Conservation (phyloP, 2,888 invertebrate species). For the Amblyjoppa fuscipennis region DNA sequence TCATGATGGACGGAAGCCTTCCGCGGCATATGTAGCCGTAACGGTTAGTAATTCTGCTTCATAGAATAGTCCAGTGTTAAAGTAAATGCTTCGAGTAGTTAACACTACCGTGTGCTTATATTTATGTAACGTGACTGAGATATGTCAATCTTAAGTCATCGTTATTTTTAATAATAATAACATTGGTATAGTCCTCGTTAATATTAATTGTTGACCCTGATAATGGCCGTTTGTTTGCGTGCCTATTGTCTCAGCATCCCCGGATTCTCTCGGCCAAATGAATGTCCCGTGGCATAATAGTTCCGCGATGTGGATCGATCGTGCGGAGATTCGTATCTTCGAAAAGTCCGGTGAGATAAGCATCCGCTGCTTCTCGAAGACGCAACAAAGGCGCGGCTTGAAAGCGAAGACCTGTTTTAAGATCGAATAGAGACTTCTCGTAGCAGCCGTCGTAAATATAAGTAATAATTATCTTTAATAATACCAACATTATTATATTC, state of each 20-base stretch:
- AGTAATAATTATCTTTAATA: no score
- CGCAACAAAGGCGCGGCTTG: slow-evolving; percentile 90
- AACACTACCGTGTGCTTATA: background rate
- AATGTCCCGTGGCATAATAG: slow-evolving; percentile 53
- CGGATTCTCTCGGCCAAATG: slow-evolving; percentile 66
- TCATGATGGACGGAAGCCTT: slow-evolving; percentile 1
- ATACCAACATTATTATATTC: background rate
- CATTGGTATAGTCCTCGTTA: background rate
- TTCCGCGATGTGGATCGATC: slow-evolving; percentile 58
- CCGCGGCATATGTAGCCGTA: slow-evolving; percentile 4
- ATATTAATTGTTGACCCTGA: slow-evolving; percentile 65
- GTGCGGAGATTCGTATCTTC: background rate
- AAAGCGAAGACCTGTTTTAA: slow-evolving; percentile 89
- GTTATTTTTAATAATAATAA: background rate
- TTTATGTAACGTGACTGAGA: background rate
- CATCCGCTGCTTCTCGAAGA: slow-evolving; percentile 86
- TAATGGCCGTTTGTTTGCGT: slow-evolving; percentile 56
- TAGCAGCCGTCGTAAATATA: slow-evolving; percentile 88
- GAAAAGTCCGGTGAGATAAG: slow-evolving; percentile 59
- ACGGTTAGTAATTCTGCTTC: slow-evolving; percentile 16
- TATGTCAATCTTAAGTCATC: background rate
- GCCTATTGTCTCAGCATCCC: slow-evolving; percentile 85
- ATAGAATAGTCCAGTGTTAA: slow-evolving; percentile 1
- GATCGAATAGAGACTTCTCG: slow-evolving; percentile 91
- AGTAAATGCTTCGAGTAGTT: background rate